Base-by-base conservation (phyloP, 2,797 vertebrate species). In the Lateolabrax maculatus region DNA sequence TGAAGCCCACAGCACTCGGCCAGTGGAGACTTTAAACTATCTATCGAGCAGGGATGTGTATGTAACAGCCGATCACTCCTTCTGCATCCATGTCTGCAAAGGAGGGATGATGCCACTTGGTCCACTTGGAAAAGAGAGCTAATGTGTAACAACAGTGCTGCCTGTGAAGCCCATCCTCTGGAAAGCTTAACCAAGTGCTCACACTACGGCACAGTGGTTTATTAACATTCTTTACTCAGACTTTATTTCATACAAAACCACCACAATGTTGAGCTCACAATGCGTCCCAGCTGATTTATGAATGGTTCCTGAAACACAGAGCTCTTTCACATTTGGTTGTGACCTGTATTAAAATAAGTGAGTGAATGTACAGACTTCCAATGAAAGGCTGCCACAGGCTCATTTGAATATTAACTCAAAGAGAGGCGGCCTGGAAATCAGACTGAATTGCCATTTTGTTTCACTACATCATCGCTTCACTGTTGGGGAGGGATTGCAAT, bases 1-100 rank as follows among this genome's bases (percentile, higher is more conserved):
- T 18, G 57, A 73, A 71, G 56, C 43, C 34, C 56, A 23, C 25
- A 4, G 52, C 77, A 44, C 61, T 83, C 65, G 49, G 61, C 67
- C 53, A 18, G 39, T 52, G 18, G 25, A 41, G 31, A 56, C 78
- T 49, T 39, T 70, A 71, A 58, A 73, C 37, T n/a, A n/a, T n/a
- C n/a, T n/a, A n/a, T n/a, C n/a, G n/a, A n/a, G n/a, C n/a, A n/a
- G n/a, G n/a, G n/a, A n/a, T n/a, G 53, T 58, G 19, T 19, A 23
- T 31, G 25, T 16, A 43, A n/a, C 29, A 49, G 48, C 10, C 7
- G 11, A 34, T 29, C 18, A 18, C n/a, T 31, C 48, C 31, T 5
- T 21, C 51, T 43, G 9, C 18, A 48, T 37, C 5, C 15, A 51
- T 57, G 34, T 27, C 48, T 18, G 10, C 48, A 39, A 64, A 56